Percentiles rank a stretch among this genome's conserved stretches.
These are phyloP conservation scores for Rhopalosiphum maidis DNA, from an alignment of 1,140 invertebrate genomes.

Conservation along the genomic window DNA sequence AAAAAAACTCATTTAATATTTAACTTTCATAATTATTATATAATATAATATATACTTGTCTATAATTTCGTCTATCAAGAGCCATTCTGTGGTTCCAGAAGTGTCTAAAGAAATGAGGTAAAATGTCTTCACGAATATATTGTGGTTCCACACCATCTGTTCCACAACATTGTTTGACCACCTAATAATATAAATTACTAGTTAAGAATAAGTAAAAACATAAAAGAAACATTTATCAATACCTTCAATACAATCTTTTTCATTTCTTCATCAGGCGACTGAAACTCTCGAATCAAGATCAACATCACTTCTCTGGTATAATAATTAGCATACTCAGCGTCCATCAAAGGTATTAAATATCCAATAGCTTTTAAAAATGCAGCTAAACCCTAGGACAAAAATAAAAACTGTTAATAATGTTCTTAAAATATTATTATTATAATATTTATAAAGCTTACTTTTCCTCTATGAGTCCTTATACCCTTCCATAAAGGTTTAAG, in stretches of 20 bases:
- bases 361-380: constrained; percentile 99
- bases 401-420: background rate
- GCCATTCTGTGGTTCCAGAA: constrained; percentile 99
- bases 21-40: constrained; percentile 34
- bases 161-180: constrained; percentile 99
- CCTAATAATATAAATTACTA: constrained; percentile 65
- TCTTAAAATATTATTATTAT: background rate
- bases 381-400: constrained; percentile 77
- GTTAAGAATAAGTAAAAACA: background rate
- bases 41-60: constrained; percentile 73
- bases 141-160: constrained; percentile 99
- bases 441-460: constrained; percentile 65
- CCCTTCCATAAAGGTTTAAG: constrained; percentile 99
- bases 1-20: background rate
- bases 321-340: constrained; percentile 99
- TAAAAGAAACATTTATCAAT: constrained; percentile 35
- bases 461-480: constrained; percentile 96
- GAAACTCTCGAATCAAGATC: constrained; percentile 98
- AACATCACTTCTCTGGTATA: constrained; percentile 99
- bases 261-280: constrained; percentile 99
- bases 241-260: constrained; percentile 99
- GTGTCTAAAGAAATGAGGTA: constrained; percentile 99
- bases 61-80: constrained; percentile 94
- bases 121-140: constrained; percentile 99
- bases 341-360: constrained; percentile 99